Percentiles rank a stretch among this genome's conserved stretches.
Conservation (phyloP, 2,113 vertebrate species). For the Xiphophorus couchianus region DNA sequence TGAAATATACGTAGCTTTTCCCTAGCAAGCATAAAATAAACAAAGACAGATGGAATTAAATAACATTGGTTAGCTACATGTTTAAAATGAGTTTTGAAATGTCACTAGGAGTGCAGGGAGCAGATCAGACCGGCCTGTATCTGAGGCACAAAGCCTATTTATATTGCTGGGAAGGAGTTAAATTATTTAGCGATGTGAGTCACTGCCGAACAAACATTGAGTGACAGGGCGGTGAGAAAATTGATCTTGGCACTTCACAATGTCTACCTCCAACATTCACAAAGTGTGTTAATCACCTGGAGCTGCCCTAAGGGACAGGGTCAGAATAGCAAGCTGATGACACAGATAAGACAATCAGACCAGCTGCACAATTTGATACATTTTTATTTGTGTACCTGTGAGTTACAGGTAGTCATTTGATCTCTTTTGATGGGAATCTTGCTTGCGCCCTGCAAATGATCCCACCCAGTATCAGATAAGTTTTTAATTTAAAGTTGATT, state of each 20-base stretch:
- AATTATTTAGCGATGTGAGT: constrained; percentile 45
- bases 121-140: not conserved
- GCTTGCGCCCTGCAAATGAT: no score
- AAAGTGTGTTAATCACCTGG: constrained; percentile 47
- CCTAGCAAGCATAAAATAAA: constrained; percentile 1
- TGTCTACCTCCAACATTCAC: constrained; percentile 31
- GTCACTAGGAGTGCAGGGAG: not conserved
- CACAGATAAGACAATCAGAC: constrained; percentile 22
- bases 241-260: constrained; percentile 12
- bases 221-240: constrained; percentile 38
- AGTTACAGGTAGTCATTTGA: not conserved
- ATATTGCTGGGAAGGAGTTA: constrained; percentile 10
- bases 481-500: not conserved
- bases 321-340: constrained; percentile 16
- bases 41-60: constrained; percentile 5
- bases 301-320: constrained; percentile 9
- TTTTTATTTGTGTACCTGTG: not conserved
- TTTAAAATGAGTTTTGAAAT: constrained; percentile 10
- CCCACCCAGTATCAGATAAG: no score
- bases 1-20: not conserved
- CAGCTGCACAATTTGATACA: not conserved
- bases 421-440: not conserved
- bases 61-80: not conserved
- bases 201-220: constrained; percentile 37
- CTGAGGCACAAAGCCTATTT: constrained; percentile 17